Base-by-base conservation (phyloP, 2,888 invertebrate genomes). In the Himalopsyche kuldschensis region DNA sequence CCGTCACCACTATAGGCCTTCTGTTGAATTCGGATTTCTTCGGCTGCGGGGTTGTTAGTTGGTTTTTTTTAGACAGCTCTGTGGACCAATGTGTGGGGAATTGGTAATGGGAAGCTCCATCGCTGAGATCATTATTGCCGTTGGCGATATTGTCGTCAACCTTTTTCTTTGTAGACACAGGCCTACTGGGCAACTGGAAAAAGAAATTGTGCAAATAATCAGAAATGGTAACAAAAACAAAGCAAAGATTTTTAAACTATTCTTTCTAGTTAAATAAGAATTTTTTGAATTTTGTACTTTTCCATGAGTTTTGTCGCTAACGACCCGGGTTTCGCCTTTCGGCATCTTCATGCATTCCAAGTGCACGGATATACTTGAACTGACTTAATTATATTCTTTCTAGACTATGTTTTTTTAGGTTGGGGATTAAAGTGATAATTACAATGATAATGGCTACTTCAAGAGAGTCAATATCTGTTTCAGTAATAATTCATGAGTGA, bases 51-150 rank as follows among this genome's bases (percentile, higher is more conserved):
- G 86, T 85, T 4, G 86, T 86, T 30, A 78, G 80, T 5, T 48
- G 78, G 75, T 85, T 82, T 32, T 27, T 24, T 27, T 87, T 87
- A 0, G 86, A 84, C 81, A 88, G 88, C 80, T 91, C 90, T 0
- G 92, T 93, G 0, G 93, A 93, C 93, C 93, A 93, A 82, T 91
- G 91, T 8, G 91, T 90, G 0, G 93, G 93, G 0, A 93, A 90
- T 32, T 91, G 89, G 87, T 92, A 93, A 84, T 90, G 90, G 30
- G 90, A 89, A 86, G 92, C 91, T 82, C 89, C 92, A 55, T 90
- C 89, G 85, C 90, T 91, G 5, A 91, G 87, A 20, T 89, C 90
- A 80, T 91, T 90, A 86, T 91, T 90, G 11, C 88, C 88, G 76
- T 89, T 90, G 1, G 89, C 88, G 32, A 92, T 90, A 4, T 90